Evolutionary conservation across 2,888 invertebrate genomes (phyloP).

Genomic region (Baccha elongata): DNA sequence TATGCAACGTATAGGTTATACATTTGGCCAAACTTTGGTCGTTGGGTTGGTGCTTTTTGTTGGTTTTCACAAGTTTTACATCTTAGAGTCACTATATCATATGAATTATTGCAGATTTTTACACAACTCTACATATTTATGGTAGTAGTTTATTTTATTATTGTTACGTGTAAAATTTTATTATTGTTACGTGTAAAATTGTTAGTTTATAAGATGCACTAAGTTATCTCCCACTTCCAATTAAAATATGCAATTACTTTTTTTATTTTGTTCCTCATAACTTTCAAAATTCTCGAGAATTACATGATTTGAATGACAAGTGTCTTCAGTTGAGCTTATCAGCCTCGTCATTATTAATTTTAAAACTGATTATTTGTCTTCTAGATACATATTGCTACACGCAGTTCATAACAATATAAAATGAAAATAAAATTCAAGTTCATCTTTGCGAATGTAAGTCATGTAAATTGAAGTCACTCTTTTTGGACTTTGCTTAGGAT

Average conservation of each 20-base stretch:
- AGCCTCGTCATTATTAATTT: slow-evolving; percentile 8
- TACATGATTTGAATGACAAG: slow-evolving; percentile 33
- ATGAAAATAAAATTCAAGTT: slow-evolving; percentile 7
- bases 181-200: background rate
- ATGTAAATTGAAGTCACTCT: slow-evolving; percentile 20
- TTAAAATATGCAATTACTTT: slow-evolving; percentile 5
- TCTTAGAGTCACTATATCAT: too few species aligned
- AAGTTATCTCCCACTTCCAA: slow-evolving; percentile 32
- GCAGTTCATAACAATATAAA: background rate
- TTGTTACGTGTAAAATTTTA: too few species aligned
- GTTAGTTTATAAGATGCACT: background rate
- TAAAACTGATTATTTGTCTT: slow-evolving; percentile 33
- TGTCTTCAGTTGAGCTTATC: background rate
- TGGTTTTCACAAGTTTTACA: too few species aligned
- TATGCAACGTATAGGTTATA: too few species aligned
- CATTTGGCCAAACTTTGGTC: too few species aligned
- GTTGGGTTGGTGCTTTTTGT: too few species aligned
- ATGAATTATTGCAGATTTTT: too few species aligned
- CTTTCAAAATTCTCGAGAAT: slow-evolving; percentile 6
- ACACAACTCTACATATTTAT: too few species aligned
- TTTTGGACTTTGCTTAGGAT: slow-evolving; percentile 13
- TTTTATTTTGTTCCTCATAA: slow-evolving; percentile 1
- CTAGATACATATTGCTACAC: slow-evolving; percentile 29
- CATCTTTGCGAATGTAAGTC: slow-evolving; percentile 27
- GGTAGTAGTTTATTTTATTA: too few species aligned